Evolutionary conservation across 2,888 invertebrate species (phyloP).

Genomic region (Koerneria pararmatus): DNA sequence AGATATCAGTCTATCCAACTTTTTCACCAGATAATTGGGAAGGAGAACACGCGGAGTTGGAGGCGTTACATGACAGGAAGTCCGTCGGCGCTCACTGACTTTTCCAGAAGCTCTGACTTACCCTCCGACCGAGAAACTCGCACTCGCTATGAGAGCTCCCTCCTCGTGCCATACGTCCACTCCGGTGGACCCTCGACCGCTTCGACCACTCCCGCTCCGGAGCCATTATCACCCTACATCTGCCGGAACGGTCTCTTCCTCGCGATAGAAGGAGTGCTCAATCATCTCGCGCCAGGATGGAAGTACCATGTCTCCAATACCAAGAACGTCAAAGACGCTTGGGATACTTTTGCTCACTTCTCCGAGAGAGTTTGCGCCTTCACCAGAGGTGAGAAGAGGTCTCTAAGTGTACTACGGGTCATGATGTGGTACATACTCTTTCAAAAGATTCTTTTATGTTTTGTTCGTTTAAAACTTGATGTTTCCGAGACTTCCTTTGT

Average conservation of each 20-base stretch:
- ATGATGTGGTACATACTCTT: no score
- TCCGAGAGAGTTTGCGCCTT: constrained; percentile 47
- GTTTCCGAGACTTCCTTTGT: no score
- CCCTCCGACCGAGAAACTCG: no score
- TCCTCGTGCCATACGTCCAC: constrained; percentile 15
- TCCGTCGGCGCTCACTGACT: constrained; percentile 37
- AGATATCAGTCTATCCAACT: no score
- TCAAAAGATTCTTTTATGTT: no score
- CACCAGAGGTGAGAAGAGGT: constrained; percentile 33
- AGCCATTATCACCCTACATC: constrained; percentile 10
- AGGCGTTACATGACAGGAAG: constrained; percentile 30
- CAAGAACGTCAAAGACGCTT: constrained; percentile 49
- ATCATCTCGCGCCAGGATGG: constrained; percentile 52
- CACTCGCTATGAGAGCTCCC: no score
- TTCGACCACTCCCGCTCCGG: no score
- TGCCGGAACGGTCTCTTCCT: constrained; percentile 20
- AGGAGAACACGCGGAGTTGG: constrained; percentile 23
- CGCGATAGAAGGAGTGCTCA: constrained; percentile 33
- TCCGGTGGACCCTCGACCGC: constrained; percentile 15
- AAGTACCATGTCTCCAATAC: constrained; percentile 59
- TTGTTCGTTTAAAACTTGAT: no score
- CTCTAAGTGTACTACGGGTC: no score
- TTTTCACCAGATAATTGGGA: constrained; percentile 22
- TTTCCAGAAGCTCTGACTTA: no score
- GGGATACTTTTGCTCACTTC: constrained; percentile 49